Conservation (phyloP, 2,888 invertebrate species). For the Xestia rhomboidea region DNA sequence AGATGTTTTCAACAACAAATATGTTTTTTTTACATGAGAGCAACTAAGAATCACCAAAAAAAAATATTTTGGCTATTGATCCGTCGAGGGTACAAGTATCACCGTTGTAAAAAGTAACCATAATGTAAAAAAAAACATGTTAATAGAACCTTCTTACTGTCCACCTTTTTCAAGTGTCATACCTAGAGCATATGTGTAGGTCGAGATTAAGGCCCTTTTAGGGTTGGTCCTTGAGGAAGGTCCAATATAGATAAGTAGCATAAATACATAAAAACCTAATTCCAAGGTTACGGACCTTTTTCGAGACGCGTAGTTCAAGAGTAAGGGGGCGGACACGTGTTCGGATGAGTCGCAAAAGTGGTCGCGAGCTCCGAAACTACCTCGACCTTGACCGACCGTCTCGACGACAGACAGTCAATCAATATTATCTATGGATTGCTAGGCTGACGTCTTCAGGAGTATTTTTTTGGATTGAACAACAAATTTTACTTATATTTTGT, state of each 20-base stretch:
- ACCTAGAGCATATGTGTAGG: not conserved
- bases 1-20: not conserved
- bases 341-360: not conserved
- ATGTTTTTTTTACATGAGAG: not conserved
- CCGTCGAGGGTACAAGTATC: not conserved
- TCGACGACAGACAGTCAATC: constrained; percentile 22
- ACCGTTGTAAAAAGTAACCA: not conserved
- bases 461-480: not conserved
- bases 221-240: not conserved
- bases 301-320: not conserved
- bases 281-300: not conserved
- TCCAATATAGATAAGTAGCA: not conserved
- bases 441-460: not conserved
- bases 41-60: not conserved
- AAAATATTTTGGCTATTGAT: not conserved
- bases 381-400: constrained; percentile 43
- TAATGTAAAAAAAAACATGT: not conserved
- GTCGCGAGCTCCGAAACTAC: constrained; percentile 17
- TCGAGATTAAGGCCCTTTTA: not conserved
- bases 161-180: not conserved
- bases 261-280: not conserved
- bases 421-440: constrained; percentile 32
- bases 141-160: not conserved
- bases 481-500: not conserved
- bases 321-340: not conserved